Base-by-base conservation (phyloP, 1,140 invertebrate species). In the Hirudo medicinalis region DNA sequence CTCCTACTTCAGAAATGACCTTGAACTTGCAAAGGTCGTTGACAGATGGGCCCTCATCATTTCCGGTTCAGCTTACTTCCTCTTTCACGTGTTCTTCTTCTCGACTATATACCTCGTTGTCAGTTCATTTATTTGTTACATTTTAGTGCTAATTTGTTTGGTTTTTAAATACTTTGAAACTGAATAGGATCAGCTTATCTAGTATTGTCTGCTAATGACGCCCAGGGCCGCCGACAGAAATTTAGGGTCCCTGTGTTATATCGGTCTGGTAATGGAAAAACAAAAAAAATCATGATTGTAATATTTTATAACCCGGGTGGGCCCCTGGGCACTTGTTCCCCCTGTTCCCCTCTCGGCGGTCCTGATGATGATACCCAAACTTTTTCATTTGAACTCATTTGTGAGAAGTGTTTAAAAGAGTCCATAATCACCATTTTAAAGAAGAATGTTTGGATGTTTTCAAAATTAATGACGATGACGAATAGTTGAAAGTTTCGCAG, bases 71-170 rank as follows among this genome's bases (percentile, higher is more conserved):
- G 20, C 60, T 49, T 74, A 74, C 67, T 67, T 74, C 49, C 54
- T 74, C 40, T 74, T 74, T 70, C 73, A 74, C 66, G 36, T 74
- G 40, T 22, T 40, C 73, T 74, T 74, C 70, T 71, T 71, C 60
- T 22, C 71, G 20, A 67, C 71, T 29, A 71, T 74, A 27, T 74
- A 74, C 29, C 71, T 71, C 49, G 54, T 57, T 17, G 73, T 74
- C 22, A 71, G 70, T 71, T 27, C n/a, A n/a, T n/a, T n/a, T n/a
- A n/a, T n/a, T n/a, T n/a, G n/a, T n/a, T n/a, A n/a, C n/a, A n/a
- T n/a, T n/a, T n/a, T n/a, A n/a, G n/a, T n/a, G n/a, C n/a, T n/a
- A n/a, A n/a, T n/a, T n/a, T n/a, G n/a, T n/a, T n/a, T n/a, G n/a
- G n/a, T 57, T 57, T n/a, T n/a, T 57, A 57, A n/a, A 57, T 57